Evolutionary conservation across 2,888 invertebrate species (phyloP).

Genomic region (Torymus texanus): DNA sequence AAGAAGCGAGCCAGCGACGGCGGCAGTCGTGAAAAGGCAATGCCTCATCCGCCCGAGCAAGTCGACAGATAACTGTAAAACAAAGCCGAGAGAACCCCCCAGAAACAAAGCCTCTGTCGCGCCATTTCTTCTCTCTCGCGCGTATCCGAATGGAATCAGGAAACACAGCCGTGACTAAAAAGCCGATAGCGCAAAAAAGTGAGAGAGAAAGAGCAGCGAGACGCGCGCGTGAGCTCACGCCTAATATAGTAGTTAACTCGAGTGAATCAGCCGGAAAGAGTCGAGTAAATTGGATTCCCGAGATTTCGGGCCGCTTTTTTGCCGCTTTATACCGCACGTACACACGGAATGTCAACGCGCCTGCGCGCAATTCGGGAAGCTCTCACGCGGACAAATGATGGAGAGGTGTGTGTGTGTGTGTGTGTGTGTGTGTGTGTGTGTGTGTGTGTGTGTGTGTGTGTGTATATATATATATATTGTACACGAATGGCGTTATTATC

Average conservation of each 20-base stretch:
- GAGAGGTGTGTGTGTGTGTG: too few relatives aligned
- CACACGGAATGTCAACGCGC: slow-evolving; percentile 4
- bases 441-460: too few relatives aligned
- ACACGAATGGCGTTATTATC: not conserved
- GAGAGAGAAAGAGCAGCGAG: not conserved
- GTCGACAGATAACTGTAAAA: too few relatives aligned
- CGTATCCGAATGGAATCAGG: slow-evolving; percentile 18
- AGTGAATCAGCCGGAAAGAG: slow-evolving; percentile 44
- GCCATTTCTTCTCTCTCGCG: not conserved
- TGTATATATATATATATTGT: slow-evolving; percentile 2
- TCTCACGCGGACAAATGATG: not conserved
- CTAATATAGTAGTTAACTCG: slow-evolving; percentile 42
- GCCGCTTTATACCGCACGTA: not conserved
- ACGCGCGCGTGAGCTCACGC: slow-evolving; percentile 52
- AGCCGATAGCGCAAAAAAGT: not conserved
- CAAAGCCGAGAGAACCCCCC: too few relatives aligned
- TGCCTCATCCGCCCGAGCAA: too few relatives aligned
- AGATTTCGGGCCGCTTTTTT: slow-evolving; percentile 13
- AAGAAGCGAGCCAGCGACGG: too few relatives aligned
- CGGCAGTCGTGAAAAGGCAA: too few relatives aligned
- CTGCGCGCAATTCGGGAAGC: not conserved
- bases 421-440: too few relatives aligned
- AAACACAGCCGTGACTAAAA: slow-evolving; percentile 13
- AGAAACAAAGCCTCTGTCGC: not conserved
- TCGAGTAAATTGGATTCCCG: slow-evolving; percentile 29